phyloP scores from a whole-genome alignment of 2,113 vertebrate species.

The Mormyrus iriodes region DNA sequence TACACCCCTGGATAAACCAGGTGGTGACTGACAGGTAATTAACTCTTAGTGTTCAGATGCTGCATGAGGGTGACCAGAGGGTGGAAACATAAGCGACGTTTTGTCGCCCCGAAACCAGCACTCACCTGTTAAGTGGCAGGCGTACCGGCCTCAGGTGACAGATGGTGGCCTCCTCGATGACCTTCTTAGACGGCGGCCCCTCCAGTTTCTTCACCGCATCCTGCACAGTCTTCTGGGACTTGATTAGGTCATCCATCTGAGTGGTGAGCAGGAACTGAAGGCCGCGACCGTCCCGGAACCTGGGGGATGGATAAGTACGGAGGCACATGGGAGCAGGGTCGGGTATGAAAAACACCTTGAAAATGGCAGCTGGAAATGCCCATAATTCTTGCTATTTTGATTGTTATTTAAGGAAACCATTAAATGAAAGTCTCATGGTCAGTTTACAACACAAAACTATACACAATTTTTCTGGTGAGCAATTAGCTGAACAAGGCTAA shows the following conservation, averaged over 20 bases:
- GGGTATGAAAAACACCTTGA: not conserved
- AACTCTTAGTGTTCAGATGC: not conserved
- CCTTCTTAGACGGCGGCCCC: constrained; percentile 76
- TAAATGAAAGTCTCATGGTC: not conserved
- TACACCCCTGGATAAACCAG: not conserved
- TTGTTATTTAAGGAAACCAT: not conserved
- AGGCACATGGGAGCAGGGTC: not conserved
- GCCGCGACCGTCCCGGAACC: constrained; percentile 84
- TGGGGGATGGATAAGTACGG: constrained; percentile 41
- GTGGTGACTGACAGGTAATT: not conserved
- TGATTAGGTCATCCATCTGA: constrained; percentile 82
- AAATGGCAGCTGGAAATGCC: not conserved
- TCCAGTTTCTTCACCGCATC: constrained; percentile 87
- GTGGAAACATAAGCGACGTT: no score
- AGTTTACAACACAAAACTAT: not conserved
- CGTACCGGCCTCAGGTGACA: constrained; percentile 86
- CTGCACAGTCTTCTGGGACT: constrained; percentile 83
- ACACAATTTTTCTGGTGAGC: not conserved
- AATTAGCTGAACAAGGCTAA: not conserved
- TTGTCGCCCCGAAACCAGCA: not conserved
- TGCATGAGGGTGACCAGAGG: not conserved
- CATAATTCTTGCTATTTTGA: not conserved
- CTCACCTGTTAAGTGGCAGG: constrained; percentile 91
- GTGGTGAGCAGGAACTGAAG: constrained; percentile 84
- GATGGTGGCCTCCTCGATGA: constrained; percentile 84